Evolutionary conservation across 2,113 vertebrate species (phyloP).

Genomic region (Entomyzon cyanotis): DNA sequence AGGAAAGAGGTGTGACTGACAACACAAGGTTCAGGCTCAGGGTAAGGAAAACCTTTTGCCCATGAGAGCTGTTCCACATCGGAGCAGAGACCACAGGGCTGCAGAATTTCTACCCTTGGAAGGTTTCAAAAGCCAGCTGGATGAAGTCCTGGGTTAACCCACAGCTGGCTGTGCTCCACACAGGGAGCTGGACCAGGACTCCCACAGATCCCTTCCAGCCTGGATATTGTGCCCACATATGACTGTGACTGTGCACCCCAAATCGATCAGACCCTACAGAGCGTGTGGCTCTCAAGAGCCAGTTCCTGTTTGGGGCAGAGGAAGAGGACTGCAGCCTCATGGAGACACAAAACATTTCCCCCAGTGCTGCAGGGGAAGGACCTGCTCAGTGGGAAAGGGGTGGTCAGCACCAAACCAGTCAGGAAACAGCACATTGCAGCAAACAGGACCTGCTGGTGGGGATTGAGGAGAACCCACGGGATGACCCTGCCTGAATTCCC

Average conservation of each 20-base stretch:
- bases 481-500: not conserved
- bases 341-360: not conserved
- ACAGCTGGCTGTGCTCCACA: not conserved
- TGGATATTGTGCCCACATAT: not conserved
- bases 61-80: not conserved
- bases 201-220: not conserved
- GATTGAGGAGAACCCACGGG: not conserved
- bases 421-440: not conserved
- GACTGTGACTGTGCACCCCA: not conserved
- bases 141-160: not conserved
- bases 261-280: not conserved
- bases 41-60: not conserved
- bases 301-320: not conserved
- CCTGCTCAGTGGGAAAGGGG: rapidly evolving
- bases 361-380: not conserved
- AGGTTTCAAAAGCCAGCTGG: not conserved
- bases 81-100: not conserved
- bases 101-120: not conserved
- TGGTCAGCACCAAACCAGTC: not conserved
- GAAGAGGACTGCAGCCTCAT: not conserved
- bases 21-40: rapidly evolving
- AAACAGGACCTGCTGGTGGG: not conserved
- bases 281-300: rapidly evolving
- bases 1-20: rapidly evolving
- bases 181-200: not conserved